phyloP scores from a whole-genome alignment of 2,113 vertebrate species.

The Xyrauchen texanus region DNA sequence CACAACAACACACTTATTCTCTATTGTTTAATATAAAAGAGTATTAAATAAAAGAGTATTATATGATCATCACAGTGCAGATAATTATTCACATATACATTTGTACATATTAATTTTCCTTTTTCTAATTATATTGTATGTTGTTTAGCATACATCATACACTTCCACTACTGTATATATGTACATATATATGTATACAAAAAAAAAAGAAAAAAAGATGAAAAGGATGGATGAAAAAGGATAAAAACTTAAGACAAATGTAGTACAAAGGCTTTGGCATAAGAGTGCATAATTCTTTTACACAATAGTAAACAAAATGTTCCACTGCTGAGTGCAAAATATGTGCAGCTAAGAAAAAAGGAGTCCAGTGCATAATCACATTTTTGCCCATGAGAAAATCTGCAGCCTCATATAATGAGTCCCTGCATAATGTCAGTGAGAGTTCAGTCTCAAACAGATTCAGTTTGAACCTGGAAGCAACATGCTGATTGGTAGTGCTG shows the following conservation, averaged over 20 bases:
- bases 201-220: conserved; percentile 37
- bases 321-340: conserved; percentile 62
- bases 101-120: conserved; percentile 55
- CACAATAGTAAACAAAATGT: conserved; percentile 72
- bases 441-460: conserved; percentile 57
- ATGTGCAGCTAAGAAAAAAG: conserved; percentile 65
- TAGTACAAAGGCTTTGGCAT: conserved; percentile 80
- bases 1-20: conserved; percentile 13
- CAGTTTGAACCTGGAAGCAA: conserved; percentile 71
- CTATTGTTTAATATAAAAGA: conserved; percentile 74
- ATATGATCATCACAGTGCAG: conserved; percentile 69
- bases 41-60: conserved; percentile 81
- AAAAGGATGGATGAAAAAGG: conserved; percentile 58
- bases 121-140: conserved; percentile 66
- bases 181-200: conserved; percentile 54
- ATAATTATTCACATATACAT: conserved; percentile 73
- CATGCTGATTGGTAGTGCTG: conserved; percentile 74
- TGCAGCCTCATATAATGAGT: conserved; percentile 65
- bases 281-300: conserved; percentile 70
- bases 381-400: conserved; percentile 65
- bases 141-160: conserved; percentile 65
- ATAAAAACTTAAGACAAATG: conserved; percentile 66
- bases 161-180: conserved; percentile 60
- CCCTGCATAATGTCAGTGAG: conserved; percentile 54
- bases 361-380: conserved; percentile 79